phyloP scores from a whole-genome alignment of 1,140 invertebrate genomes.

The Zophobas atratus region DNA sequence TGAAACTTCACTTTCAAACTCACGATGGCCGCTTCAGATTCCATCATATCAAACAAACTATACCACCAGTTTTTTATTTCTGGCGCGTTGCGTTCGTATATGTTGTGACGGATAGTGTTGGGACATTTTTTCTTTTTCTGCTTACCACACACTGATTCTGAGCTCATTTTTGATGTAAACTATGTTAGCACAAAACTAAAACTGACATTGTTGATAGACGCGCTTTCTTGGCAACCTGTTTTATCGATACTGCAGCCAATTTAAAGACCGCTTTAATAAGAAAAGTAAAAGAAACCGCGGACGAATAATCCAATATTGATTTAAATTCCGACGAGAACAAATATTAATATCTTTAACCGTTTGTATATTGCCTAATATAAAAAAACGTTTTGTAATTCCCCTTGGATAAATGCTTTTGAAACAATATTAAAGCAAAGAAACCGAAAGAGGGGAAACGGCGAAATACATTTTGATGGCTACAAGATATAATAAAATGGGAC shows the following conservation, averaged over 20 bases:
- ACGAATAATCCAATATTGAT: neutral
- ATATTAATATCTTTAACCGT: slow-evolving; percentile 22
- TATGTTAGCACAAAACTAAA: neutral
- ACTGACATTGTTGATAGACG: slow-evolving; percentile 2
- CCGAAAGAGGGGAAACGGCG: slow-evolving; percentile 16
- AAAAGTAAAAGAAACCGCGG: neutral
- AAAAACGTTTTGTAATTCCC: slow-evolving; percentile 26
- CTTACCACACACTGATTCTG: no score
- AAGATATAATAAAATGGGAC: slow-evolving; percentile 42
- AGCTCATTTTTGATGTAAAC: no score
- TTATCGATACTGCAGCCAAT: neutral
- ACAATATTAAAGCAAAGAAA: slow-evolving; percentile 41
- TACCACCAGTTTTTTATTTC: slow-evolving; percentile 51
- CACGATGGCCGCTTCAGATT: slow-evolving; percentile 51
- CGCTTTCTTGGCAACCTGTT: slow-evolving; percentile 9
- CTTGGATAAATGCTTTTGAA: slow-evolving; percentile 36
- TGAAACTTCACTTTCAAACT: slow-evolving; percentile 54
- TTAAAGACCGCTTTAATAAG: no score
- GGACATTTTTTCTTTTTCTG: slow-evolving; percentile 14
- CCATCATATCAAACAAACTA: slow-evolving; percentile 44
- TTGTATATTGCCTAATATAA: slow-evolving; percentile 12
- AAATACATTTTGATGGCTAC: slow-evolving; percentile 41
- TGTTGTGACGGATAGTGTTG: slow-evolving; percentile 37
- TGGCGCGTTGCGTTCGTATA: slow-evolving; percentile 52
- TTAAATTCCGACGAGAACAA: neutral